Evolutionary conservation across 2,113 vertebrate genomes (phyloP).

Genomic region (Actenoides lindsayi): DNA sequence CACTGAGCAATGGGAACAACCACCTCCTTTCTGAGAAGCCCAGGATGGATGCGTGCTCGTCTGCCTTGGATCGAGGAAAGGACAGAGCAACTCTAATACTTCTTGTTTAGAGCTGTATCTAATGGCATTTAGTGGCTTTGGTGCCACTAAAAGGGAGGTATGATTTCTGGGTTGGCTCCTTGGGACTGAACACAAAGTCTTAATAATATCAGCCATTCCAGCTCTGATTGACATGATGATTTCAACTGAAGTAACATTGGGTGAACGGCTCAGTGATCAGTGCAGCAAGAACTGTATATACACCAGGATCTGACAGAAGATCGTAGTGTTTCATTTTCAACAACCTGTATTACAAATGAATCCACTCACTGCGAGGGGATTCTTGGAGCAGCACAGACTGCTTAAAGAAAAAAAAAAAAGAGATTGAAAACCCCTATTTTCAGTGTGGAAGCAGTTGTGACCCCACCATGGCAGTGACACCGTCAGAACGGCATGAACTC

Average conservation of each 20-base stretch:
- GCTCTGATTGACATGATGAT: not conserved
- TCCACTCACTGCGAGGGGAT: not conserved
- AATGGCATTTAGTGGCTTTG: not conserved
- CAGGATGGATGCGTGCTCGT: not conserved
- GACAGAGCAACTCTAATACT: not conserved
- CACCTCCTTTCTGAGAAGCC: not conserved
- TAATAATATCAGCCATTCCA: not conserved
- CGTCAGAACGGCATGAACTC: not conserved
- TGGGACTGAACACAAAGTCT: not conserved
- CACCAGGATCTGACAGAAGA: not conserved
- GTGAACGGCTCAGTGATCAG: not conserved
- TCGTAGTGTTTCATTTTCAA: not conserved
- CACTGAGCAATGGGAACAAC: not conserved
- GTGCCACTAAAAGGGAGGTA: not conserved
- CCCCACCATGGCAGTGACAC: not conserved
- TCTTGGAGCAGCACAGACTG: constrained; percentile 37
- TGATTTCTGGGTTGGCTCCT: not conserved
- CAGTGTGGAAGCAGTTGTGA: not conserved
- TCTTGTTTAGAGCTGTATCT: not conserved
- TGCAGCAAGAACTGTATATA: not conserved
- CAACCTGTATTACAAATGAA: not conserved
- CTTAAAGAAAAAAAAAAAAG: not conserved
- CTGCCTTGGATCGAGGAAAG: not conserved
- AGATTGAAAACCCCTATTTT: not conserved
- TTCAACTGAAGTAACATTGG: not conserved